Conservation (phyloP, 2,113 vertebrate species). For the Cromileptes altivelis region DNA sequence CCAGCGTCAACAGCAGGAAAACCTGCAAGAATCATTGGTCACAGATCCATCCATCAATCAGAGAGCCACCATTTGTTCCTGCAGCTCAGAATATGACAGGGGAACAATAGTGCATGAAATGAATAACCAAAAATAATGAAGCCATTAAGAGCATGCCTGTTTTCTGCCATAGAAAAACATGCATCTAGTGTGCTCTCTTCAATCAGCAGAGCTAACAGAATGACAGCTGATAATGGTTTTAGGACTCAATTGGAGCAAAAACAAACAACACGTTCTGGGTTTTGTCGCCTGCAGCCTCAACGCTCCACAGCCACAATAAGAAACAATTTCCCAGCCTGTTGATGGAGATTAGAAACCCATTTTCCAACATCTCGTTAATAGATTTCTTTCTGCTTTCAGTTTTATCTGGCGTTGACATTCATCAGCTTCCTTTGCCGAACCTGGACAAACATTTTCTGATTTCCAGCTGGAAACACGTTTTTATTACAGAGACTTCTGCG, state of each 20-base stretch:
- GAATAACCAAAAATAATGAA: conserved; percentile 38
- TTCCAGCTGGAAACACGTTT: conserved; percentile 13
- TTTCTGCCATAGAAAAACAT: conserved; percentile 11
- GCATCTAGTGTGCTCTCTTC: conserved; percentile 21
- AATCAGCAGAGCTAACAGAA: conserved; percentile 27
- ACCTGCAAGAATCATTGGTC: conserved; percentile 1
- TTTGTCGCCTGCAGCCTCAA: conserved; percentile 9
- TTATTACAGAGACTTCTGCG: conserved; percentile 1
- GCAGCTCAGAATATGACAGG: conserved; percentile 20
- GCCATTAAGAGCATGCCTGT: conserved; percentile 19
- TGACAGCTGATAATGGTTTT: conserved; percentile 42
- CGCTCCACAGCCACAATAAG: background rate
- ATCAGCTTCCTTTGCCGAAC: conserved; percentile 24
- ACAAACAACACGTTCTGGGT: background rate
- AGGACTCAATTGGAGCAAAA: conserved; percentile 8
- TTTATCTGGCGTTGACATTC: conserved; percentile 35
- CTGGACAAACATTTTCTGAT: conserved; percentile 9
- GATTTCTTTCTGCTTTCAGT: conserved; percentile 18
- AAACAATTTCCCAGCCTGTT: conserved; percentile 39
- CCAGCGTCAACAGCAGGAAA: background rate
- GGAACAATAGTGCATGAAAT: conserved; percentile 46
- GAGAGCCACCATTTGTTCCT: conserved; percentile 16
- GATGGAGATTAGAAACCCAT: conserved; percentile 55
- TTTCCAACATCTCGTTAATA: conserved; percentile 43
- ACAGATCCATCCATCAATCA: conserved; percentile 37